Conservation (phyloP, 35 echinoderm and acorn worm species). For the Hemicentrotus pulcherrimus region DNA sequence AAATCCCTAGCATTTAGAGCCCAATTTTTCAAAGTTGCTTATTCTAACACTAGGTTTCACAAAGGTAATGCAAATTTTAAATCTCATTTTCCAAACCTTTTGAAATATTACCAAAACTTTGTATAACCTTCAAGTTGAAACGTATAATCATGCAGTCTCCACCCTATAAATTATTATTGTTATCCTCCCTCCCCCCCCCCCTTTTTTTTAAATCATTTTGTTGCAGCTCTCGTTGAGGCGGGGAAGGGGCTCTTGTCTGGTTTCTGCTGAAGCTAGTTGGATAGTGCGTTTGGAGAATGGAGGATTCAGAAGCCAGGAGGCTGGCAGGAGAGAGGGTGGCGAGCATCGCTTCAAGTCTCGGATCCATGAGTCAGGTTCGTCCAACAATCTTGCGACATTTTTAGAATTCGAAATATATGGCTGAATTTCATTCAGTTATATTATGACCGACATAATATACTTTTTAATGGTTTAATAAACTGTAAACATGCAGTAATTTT, state of each 20-base stretch:
- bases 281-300: background rate
- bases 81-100: too few species aligned
- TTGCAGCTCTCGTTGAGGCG: too few species aligned
- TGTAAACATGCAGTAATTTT: background rate
- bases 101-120: too few species aligned
- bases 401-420: background rate
- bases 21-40: too few species aligned
- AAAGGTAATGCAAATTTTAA: too few species aligned
- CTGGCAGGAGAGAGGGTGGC: background rate
- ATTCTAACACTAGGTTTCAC: too few species aligned
- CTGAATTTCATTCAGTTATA: background rate
- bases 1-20: too few species aligned
- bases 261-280: background rate
- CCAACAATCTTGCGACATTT: background rate
- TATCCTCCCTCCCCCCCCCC: too few species aligned
- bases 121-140: too few species aligned
- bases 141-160: too few species aligned
- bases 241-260: background rate
- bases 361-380: constrained; percentile 66
- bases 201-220: too few species aligned
- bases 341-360: constrained; percentile 52
- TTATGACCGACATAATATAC: background rate
- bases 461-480: background rate
- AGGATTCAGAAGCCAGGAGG: background rate
- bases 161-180: too few species aligned